Conservation (phyloP, 2,888 invertebrate genomes). For the Sisyra nigra region DNA sequence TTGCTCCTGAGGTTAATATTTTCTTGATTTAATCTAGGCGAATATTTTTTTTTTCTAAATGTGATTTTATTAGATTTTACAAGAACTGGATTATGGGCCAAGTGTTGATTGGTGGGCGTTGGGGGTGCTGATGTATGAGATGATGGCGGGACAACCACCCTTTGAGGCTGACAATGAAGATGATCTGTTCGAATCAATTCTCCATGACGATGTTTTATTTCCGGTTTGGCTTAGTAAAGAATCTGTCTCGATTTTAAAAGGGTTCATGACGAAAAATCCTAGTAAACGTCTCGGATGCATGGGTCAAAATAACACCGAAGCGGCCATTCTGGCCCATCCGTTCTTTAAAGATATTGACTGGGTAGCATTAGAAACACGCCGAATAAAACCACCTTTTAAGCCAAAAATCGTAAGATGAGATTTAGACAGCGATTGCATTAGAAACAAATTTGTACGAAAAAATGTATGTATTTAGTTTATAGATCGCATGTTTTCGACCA, state of each 20-base stretch:
- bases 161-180: conserved; percentile 99
- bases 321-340: conserved; percentile 76
- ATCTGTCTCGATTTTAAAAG: conserved; percentile 80
- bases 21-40: too few relatives aligned
- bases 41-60: conserved; percentile 16
- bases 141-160: conserved; percentile 99
- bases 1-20: conserved; percentile 72
- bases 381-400: conserved; percentile 92
- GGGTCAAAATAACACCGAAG: conserved; percentile 51
- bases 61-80: conserved; percentile 46
- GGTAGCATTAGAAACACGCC: conserved; percentile 79
- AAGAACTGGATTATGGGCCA: conserved; percentile 81
- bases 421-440: too few relatives aligned
- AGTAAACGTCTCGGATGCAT: conserved; percentile 86
- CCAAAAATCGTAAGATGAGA: conserved; percentile 82
- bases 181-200: conserved; percentile 94
- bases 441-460: too few relatives aligned
- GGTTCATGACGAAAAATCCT: conserved; percentile 97
- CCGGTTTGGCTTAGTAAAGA: conserved; percentile 92
- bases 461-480: too few relatives aligned
- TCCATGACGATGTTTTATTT: conserved; percentile 96
- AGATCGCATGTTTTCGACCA: too few relatives aligned
- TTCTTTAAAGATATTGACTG: conserved; percentile 95
- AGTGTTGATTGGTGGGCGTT: conserved; percentile 95
- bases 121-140: conserved; percentile 97